Evolutionary conservation across 92 coral and sea anemone species (phyloP), one percentile per base, ranked within the genome.

Genomic region (Bergia sp.): DNA sequence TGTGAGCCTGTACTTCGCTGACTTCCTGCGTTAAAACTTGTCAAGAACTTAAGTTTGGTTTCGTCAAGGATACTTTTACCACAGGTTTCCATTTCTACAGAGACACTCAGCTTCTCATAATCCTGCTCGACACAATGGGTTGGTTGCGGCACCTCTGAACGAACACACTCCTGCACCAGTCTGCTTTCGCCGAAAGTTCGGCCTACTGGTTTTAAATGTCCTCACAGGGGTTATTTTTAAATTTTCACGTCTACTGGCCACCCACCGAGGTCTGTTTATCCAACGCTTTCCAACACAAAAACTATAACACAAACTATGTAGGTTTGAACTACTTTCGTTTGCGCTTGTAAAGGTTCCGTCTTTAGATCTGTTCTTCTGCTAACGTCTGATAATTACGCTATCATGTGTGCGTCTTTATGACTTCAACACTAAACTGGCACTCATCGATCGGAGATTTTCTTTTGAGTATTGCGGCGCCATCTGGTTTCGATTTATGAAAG

Each of bases 381-480:
- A 73, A 84, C 77, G 44, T 45, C 38, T 72, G 49, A 12, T 69
- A 55, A 84, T 84, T 84, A 12, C 61, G 64, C 75, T 71, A 84
- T 50, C 36, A 84, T 67, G 87, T 73, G 79, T 77, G 67, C 87
- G 87, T 49, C 87, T 84, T 84, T 71, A 84, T 84, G 78, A 44
- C 66, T 49, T 84, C 79, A 73, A 45, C 43, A 55, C 45, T 73
- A 69, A 84, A 71, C 87, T 64, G 87, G 55, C 87, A 29, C 66
- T 84, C 79, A 84, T 43, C 65, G 79, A 23, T 4, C 66, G 41
- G 72, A 58, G 85, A 64, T 53, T 18, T 64, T 77, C 91, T 92
- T 81, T 90, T 90, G 91, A 90, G 81, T 83, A 58, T 72, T 92
- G 96, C 98, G 95, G 96, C 91, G 90, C 64, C 98, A 95, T 93